Conservation (phyloP, 2,113 vertebrate genomes). For the Anguilla rostrata region DNA sequence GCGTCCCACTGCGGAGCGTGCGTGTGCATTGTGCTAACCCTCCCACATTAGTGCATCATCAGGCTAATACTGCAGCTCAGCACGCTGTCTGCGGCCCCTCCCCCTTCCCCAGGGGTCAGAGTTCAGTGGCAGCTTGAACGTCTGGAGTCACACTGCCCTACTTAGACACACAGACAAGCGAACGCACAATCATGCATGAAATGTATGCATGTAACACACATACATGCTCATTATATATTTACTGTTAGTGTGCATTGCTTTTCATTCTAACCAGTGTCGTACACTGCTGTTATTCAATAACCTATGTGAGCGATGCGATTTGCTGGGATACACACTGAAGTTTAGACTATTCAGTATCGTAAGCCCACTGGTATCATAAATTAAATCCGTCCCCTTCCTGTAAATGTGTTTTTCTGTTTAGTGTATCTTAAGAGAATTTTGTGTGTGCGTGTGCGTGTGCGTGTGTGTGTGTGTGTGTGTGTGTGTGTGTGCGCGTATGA, state of each 20-base stretch:
- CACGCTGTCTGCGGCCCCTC: background rate
- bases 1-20: background rate
- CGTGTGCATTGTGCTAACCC: background rate
- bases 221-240: background rate
- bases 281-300: background rate
- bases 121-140: background rate
- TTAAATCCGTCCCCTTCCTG: too few relatives aligned
- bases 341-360: too few relatives aligned
- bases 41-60: background rate
- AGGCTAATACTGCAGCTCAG: background rate
- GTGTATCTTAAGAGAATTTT: background rate
- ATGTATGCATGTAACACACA: too few relatives aligned
- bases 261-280: background rate
- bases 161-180: background rate
- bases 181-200: background rate
- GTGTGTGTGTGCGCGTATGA: too few relatives aligned
- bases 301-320: background rate
- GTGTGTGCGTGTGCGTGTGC: too few relatives aligned
- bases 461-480: too few relatives aligned
- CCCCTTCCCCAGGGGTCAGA: constrained; percentile 2
- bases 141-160: constrained; percentile 6
- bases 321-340: too few relatives aligned
- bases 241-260: background rate
- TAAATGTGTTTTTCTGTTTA: background rate
- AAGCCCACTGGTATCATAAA: too few relatives aligned